A percentile compares a stretch with the other conserved stretches of the same genome.
Evolutionary conservation across 37 sponge, comb jelly and placozoan genomes (phyloP).

Genomic region (Spongia lamella): DNA sequence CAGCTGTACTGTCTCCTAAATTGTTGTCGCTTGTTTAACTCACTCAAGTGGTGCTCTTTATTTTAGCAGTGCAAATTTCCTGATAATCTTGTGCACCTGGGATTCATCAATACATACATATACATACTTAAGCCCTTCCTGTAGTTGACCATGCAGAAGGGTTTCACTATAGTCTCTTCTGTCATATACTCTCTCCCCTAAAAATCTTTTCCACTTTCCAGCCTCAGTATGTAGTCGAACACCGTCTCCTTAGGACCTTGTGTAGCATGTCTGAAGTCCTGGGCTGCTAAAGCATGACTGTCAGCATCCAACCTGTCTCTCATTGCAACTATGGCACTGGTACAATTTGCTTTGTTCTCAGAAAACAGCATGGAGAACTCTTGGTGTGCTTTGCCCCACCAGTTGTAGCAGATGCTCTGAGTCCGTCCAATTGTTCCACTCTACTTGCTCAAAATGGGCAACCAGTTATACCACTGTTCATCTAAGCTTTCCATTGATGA

Average conservation of each 20-base stretch:
- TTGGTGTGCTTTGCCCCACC: slow-evolving; percentile 23
- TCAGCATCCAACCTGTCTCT: slow-evolving; percentile 11
- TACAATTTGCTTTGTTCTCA: not conserved
- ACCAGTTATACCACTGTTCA: too few relatives aligned
- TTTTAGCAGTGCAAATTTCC: too few relatives aligned
- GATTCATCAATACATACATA: too few relatives aligned
- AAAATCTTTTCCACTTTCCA: not conserved
- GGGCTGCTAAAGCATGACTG: not conserved
- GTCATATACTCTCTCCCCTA: not conserved
- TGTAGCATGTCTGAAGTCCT: slow-evolving; percentile 24
- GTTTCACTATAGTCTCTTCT: not conserved
- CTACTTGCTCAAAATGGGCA: too few relatives aligned
- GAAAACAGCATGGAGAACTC: not conserved
- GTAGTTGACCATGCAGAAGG: slow-evolving; percentile 9
- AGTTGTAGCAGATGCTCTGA: slow-evolving; percentile 16
- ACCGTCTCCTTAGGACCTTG: slow-evolving; percentile 15
- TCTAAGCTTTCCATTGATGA: too few relatives aligned
- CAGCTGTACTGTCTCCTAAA: too few relatives aligned
- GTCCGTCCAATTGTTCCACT: slow-evolving; percentile 28
- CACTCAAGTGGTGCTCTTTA: too few relatives aligned
- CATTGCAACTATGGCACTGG: not conserved
- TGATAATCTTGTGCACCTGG: too few relatives aligned
- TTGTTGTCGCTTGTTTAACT: too few relatives aligned
- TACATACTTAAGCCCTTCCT: slow-evolving; percentile 13
- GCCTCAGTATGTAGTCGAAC: not conserved